Evolutionary conservation across 2,113 vertebrate species (phyloP).

Genomic region (Thermophis baileyi): DNA sequence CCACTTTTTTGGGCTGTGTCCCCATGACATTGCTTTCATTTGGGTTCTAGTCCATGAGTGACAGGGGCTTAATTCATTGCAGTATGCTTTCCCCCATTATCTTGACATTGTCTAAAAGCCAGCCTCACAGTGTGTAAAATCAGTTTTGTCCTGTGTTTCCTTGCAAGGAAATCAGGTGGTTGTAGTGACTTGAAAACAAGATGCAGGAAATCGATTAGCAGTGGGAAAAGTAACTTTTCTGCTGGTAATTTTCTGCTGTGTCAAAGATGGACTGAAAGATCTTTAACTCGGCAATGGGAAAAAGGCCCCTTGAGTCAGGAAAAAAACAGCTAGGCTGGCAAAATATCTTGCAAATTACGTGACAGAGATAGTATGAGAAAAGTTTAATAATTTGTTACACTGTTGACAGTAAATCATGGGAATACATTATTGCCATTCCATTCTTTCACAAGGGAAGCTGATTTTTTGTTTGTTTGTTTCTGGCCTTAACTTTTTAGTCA

Average conservation of each 20-base stretch:
- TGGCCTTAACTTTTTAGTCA: not conserved
- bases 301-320: not conserved
- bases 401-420: not conserved
- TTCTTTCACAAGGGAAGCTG: not conserved
- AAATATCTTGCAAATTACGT: not conserved
- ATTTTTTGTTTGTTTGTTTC: not conserved
- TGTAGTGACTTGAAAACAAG: not conserved
- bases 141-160: not conserved
- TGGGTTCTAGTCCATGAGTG: not conserved
- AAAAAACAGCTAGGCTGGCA: not conserved
- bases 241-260: not conserved
- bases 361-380: not conserved
- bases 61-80: not conserved
- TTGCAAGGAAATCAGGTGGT: not conserved
- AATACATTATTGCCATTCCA: not conserved
- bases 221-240: not conserved
- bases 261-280: not conserved
- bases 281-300: not conserved
- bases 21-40: not conserved
- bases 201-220: not conserved
- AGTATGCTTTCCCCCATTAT: not conserved
- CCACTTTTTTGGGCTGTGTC: not conserved
- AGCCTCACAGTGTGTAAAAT: not conserved
- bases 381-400: not conserved
- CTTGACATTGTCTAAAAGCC: not conserved